Base-by-base conservation (phyloP, 2,888 invertebrate species). In the Drosophila emarginata region DNA sequence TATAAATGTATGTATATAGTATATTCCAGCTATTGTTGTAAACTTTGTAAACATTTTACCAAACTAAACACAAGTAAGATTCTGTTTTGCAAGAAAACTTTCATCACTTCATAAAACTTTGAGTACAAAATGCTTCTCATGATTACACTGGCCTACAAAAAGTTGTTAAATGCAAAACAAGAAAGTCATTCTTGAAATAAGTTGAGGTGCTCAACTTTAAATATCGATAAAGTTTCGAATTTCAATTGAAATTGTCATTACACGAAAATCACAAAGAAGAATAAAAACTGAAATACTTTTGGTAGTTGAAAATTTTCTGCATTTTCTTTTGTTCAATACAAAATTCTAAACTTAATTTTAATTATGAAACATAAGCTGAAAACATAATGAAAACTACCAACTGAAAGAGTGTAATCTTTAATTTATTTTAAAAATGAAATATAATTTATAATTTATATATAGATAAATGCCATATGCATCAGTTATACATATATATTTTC, bases 81-180 rank as follows among this genome's bases (percentile, higher is more conserved):
- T 45, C 11, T 45, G 40, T 45, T 18, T 45, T 45, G 18, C 15
- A 45, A 45, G 45, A 45, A 45, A 45, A 45, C 45, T 45, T 45
- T 45, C 21, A 45, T 21, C 11, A 21, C 21, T 45, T 45, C 4
- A 45, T 21, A 21, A 12, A 45, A 18, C 11, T 45, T 21, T 21
- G 1, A 45, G 7, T 7, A 18, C 45, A 11, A 45, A 45, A 45
- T 11, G 18, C 18, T 45, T 45, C 11, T 18, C 45, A 18, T 45
- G 45, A 11, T 45, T 21, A 45, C 45, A 45, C 45, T 21, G 12
- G 45, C 21, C 45, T 45, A 12, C 45, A 45, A 45, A 45, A 45
- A 21, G 3, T 21, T 21, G 2, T 15, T 2, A 45, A 45, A 37
- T 37, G 37, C 4, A 2, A 9, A 18, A 45, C 4, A 45, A 45